Percentiles rank a stretch among this genome's conserved stretches.
phyloP scores from a whole-genome alignment of 1,140 invertebrate species.

The Drosophila sechellia region DNA sequence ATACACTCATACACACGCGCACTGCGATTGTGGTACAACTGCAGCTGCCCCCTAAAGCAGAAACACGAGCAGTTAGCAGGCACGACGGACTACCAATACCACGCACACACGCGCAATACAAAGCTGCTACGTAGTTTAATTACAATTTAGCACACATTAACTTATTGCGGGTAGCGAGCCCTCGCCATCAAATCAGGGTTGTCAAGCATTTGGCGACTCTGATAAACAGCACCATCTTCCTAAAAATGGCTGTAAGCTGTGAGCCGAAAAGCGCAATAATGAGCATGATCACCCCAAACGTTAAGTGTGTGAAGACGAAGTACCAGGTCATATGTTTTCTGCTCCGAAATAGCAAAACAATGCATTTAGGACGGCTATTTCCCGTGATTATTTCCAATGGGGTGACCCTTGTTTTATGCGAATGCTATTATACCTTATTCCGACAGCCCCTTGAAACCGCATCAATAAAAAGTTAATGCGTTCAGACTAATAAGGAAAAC shows the following conservation, averaged over 20 bases:
- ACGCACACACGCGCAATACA: conserved; percentile 27
- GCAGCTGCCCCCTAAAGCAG: conserved; percentile 17
- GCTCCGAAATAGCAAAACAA: too few relatives aligned
- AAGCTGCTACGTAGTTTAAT: conserved; percentile 43
- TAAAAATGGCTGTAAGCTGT: conserved; percentile 3
- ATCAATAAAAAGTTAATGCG: too few relatives aligned
- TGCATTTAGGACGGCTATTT: too few relatives aligned
- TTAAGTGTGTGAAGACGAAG: background rate
- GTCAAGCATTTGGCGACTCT: conserved; percentile 5
- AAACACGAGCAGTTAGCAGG: background rate
- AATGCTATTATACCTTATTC: too few relatives aligned
- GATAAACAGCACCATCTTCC: conserved; percentile 12
- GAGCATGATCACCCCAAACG: background rate
- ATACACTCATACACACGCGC: conserved; percentile 29
- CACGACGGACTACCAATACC: conserved; percentile 10
- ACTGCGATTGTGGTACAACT: conserved; percentile 45
- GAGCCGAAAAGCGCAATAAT: background rate
- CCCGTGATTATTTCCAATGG: too few relatives aligned
- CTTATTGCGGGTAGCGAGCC: conserved; percentile 27
- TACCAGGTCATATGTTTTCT: background rate
- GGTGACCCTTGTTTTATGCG: too few relatives aligned
- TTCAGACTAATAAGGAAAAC: too few relatives aligned
- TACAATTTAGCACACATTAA: conserved; percentile 42
- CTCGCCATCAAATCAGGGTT: conserved; percentile 28
- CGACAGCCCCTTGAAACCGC: too few relatives aligned